Evolutionary conservation across 1,140 invertebrate species (phyloP).

Genomic region (Brachionus paranguensis): DNA sequence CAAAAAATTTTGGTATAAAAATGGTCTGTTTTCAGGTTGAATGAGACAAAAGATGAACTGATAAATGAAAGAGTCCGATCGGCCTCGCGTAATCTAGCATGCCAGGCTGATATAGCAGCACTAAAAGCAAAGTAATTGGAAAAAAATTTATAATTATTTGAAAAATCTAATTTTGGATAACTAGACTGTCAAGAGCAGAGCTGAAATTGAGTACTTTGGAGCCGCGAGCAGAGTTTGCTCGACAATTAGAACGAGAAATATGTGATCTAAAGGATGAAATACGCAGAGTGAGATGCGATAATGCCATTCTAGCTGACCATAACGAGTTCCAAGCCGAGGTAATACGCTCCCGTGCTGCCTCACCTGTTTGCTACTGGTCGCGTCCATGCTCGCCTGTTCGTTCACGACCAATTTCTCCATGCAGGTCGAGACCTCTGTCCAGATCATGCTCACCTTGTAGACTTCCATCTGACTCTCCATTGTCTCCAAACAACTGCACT

Average conservation of each 20-base stretch:
- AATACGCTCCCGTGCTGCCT: background rate
- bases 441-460: background rate
- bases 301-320: conserved; percentile 2
- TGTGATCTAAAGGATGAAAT: conserved; percentile 37
- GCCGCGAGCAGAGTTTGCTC: conserved; percentile 21
- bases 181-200: background rate
- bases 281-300: background rate
- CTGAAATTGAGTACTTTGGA: conserved; percentile 25
- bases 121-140: conserved; percentile 19
- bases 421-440: background rate
- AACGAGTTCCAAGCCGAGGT: conserved; percentile 36
- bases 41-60: conserved; percentile 49
- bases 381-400: background rate
- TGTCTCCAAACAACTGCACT: background rate
- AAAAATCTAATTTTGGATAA: background rate
- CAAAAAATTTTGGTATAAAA: no score
- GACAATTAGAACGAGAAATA: conserved; percentile 27
- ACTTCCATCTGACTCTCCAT: background rate
- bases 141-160: background rate
- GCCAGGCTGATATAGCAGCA: conserved; percentile 20
- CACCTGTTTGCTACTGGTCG: background rate
- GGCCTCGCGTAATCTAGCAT: background rate
- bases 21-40: conserved; percentile 42
- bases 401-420: background rate
- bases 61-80: conserved; percentile 44